These are phyloP conservation scores for Polypedilum vanderplanki DNA, from an alignment of 1,140 invertebrate species.

Conservation along the genomic window DNA sequence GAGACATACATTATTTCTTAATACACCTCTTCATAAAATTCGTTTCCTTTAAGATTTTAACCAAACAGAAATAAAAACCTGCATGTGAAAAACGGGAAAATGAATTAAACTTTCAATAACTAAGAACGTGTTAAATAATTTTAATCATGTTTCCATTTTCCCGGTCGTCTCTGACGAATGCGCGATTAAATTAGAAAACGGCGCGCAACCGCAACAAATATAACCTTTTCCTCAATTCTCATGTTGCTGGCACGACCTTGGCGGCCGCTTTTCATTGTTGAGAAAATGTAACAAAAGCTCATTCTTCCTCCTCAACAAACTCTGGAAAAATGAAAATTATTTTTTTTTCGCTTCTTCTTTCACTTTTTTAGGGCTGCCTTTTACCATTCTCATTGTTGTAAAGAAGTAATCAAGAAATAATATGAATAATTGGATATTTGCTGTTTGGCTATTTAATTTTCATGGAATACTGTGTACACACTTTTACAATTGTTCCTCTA, in stretches of 20 bases:
- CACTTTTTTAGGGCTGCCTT: not conserved
- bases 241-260: too few species aligned
- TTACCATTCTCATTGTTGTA: not conserved
- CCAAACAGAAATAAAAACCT: too few species aligned
- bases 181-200: not conserved
- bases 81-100: not conserved
- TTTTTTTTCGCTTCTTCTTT: not conserved
- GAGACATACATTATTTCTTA: too few species aligned
- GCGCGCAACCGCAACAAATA: not conserved
- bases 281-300: too few species aligned
- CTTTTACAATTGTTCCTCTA: slow-evolving; percentile 23
- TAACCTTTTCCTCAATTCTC: not conserved
- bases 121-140: too few species aligned
- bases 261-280: not conserved
- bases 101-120: too few species aligned
- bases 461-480: not conserved
- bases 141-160: not conserved
- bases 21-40: not conserved
- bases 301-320: too few species aligned
- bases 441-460: slow-evolving; percentile 27
- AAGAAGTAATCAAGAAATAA: slow-evolving; percentile 28
- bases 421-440: slow-evolving; percentile 28
- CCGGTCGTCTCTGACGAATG: not conserved
- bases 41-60: not conserved
- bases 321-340: too few species aligned